Evolutionary conservation across 2,797 vertebrate genomes (phyloP), one percentile per base, ranked within the genome.

Genomic region (Orestias chungarensis): DNA sequence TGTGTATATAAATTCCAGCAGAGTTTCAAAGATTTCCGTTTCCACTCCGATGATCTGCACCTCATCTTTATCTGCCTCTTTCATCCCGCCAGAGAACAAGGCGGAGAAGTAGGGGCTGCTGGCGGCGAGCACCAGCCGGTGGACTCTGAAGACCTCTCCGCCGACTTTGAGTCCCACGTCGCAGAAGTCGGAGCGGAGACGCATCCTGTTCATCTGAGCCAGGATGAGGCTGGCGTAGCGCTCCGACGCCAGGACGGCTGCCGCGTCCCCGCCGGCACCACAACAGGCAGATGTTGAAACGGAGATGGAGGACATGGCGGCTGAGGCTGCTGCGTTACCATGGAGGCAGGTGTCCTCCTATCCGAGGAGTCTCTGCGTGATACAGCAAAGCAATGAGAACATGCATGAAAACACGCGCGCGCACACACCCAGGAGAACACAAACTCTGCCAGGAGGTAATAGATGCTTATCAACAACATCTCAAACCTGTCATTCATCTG

Each of bases 101-200:
- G 97, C 97, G 1, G 96, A 92, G 88, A 99, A 99, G 83, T 99
- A 99, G 0, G 96, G 97, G 80, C 97, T 98, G 89, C 97, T 98
- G 52, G 98, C 97, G 44, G 98, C 97, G 38, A 99, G 93, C 73
- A 99, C 96, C 84, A 99, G 87, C 15, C 96, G 95, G 80, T 99
- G 98, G 66, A 96, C 97, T 72, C 87, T 89, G 86, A 99, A 99
- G 62, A 93, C 91, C 50, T 90, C 91, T 18, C 89, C 88, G 1
- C 96, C 97, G 3, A 99, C 96, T 76, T 94, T 95, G 59, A 99
- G 92, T 50, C 95, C 93, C 47, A 99, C 96, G 18, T 99, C 98
- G 71, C 98, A 99, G 90, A 99, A 97, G 83, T 96, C 94, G 1
- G 94, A 84, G 25, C 92, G 94, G 42, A 93, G 94, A 43, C 97